Percentiles rank a stretch among this genome's conserved stretches.
These are phyloP conservation scores for Oenanthe melanoleuca DNA, from an alignment of 2,113 vertebrate genomes.

Conservation along the genomic window DNA sequence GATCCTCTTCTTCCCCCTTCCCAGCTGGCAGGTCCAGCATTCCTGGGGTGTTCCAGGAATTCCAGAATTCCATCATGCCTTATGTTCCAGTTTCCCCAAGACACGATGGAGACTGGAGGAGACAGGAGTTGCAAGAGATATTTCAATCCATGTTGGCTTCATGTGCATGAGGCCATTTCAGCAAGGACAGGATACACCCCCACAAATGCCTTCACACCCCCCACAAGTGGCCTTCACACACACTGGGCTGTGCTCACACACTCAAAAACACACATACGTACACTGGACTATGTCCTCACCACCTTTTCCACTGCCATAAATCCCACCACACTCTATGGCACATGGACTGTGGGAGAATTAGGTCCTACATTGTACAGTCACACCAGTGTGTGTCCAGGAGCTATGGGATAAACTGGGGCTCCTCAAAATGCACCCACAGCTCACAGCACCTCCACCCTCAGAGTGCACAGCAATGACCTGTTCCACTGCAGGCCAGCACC, in stretches of 20 bases:
- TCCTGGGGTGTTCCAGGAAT: neutral
- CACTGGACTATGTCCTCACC: neutral
- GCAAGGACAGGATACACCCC: neutral
- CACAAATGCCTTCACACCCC: too few relatives aligned
- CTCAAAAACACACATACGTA: rapidly evolving
- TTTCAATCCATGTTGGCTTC: neutral
- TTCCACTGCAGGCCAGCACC: neutral
- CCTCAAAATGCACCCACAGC: neutral
- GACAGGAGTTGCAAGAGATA: rapidly evolving
- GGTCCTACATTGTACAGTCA: neutral
- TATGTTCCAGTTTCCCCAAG: rapidly evolving
- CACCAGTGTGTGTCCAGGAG: rapidly evolving
- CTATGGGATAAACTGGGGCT: rapidly evolving
- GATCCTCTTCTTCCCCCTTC: neutral
- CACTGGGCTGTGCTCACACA: neutral
- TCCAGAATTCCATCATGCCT: rapidly evolving
- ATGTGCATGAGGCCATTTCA: neutral
- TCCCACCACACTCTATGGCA: rapidly evolving
- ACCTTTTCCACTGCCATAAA: neutral
- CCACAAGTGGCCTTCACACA: rapidly evolving
- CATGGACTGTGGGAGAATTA: too few relatives aligned
- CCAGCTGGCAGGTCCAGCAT: neutral
- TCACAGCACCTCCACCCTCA: rapidly evolving
- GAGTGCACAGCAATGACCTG: rapidly evolving
- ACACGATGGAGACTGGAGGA: neutral